phyloP scores from a whole-genome alignment of 2,113 vertebrate species.

The Theristicus caerulescens region DNA sequence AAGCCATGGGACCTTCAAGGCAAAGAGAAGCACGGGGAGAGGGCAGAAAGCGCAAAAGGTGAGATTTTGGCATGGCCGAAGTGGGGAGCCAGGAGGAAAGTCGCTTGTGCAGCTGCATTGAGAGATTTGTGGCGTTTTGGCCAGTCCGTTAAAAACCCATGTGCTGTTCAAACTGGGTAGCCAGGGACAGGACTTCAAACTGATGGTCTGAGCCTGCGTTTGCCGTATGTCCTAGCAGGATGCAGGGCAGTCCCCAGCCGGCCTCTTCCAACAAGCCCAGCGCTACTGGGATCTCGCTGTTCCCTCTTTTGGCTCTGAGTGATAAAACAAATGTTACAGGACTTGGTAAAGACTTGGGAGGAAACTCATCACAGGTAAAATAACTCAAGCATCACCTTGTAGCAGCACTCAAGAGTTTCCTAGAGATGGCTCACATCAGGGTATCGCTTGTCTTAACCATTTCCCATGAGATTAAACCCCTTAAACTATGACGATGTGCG shows the following conservation, averaged over 20 bases:
- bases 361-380: background rate
- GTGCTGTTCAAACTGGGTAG: fast-evolving
- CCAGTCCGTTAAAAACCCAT: background rate
- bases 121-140: background rate
- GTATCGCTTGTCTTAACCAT: background rate
- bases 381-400: too few relatives aligned
- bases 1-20: background rate
- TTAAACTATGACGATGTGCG: background rate
- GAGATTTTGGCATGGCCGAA: background rate
- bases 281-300: background rate
- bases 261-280: background rate
- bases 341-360: background rate
- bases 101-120: background rate
- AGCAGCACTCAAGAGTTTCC: background rate
- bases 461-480: background rate
- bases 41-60: background rate
- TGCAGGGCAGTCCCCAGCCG: too few relatives aligned
- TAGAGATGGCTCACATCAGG: background rate
- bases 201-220: fast-evolving
- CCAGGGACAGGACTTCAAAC: background rate
- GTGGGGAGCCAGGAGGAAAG: background rate
- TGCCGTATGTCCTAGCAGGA: background rate
- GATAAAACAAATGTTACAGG: background rate
- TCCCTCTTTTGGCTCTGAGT: background rate
- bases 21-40: background rate